Evolutionary conservation across 2,888 invertebrate species (phyloP).

Genomic region (Parnassius smintheus): DNA sequence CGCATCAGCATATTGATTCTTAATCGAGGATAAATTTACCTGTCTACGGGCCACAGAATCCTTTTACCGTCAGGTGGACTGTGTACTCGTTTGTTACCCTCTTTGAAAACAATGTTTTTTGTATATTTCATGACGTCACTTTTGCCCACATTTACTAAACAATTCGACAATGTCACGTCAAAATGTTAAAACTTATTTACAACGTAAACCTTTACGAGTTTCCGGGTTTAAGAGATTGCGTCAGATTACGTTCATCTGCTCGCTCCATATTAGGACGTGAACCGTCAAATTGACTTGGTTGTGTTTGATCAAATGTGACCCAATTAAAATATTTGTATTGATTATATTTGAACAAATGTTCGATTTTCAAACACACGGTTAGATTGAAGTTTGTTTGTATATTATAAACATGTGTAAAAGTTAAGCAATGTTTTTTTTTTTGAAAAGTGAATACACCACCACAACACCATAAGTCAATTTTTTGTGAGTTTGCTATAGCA

Average conservation of each 20-base stretch:
- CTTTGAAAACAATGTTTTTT: too few species aligned
- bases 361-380: slow-evolving; percentile 12
- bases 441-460: neutral
- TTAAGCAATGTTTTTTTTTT: neutral
- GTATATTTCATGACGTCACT: neutral
- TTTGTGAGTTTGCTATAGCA: neutral
- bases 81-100: too few species aligned
- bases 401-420: slow-evolving; percentile 11
- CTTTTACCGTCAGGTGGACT: too few species aligned
- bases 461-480: neutral
- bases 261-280: slow-evolving; percentile 38
- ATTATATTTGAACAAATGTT: slow-evolving; percentile 21
- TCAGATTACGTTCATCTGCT: slow-evolving; percentile 39
- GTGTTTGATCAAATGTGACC: slow-evolving; percentile 26
- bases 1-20: too few species aligned
- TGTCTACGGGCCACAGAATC: too few species aligned
- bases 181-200: slow-evolving; percentile 12
- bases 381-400: slow-evolving; percentile 16
- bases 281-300: slow-evolving; percentile 38
- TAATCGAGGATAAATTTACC: too few species aligned
- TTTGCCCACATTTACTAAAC: neutral
- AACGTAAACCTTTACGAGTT: slow-evolving; percentile 7
- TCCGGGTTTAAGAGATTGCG: slow-evolving; percentile 29
- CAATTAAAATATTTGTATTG: slow-evolving; percentile 16
- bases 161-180: neutral